phyloP scores from a whole-genome alignment of 2,888 invertebrate genomes.

The Serripes groenlandicus region DNA sequence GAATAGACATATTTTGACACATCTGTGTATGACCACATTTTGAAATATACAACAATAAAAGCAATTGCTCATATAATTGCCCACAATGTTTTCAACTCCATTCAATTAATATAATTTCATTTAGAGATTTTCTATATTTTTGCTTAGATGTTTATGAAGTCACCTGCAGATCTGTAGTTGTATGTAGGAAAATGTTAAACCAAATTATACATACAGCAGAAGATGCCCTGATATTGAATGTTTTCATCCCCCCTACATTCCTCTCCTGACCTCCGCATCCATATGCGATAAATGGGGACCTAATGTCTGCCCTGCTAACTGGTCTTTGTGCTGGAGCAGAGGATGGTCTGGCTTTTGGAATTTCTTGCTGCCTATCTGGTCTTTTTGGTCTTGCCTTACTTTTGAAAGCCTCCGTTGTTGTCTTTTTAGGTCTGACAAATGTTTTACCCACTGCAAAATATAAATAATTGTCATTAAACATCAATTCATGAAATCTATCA shows the following conservation, averaged over 20 bases:
- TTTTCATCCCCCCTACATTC: constrained; percentile 63
- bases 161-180: too few species aligned
- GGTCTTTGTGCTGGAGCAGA: constrained; percentile 54
- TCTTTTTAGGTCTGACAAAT: constrained; percentile 60
- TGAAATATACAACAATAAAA: not conserved
- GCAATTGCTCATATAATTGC: not conserved
- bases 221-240: constrained; percentile 74
- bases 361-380: constrained; percentile 64
- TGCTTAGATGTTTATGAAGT: too few species aligned
- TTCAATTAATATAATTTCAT: not conserved
- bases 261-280: constrained; percentile 66
- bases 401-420: constrained; percentile 63
- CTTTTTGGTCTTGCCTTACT: constrained; percentile 60
- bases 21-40: not conserved
- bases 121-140: too few species aligned
- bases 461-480: too few species aligned
- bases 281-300: constrained; percentile 70
- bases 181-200: too few species aligned
- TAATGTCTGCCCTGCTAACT: constrained; percentile 36
- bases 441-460: constrained; percentile 62
- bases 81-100: not conserved
- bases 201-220: constrained; percentile 67
- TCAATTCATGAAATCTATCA: too few species aligned
- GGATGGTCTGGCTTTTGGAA: constrained; percentile 52
- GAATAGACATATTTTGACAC: not conserved